phyloP scores from a whole-genome alignment of 2,888 invertebrate species.

The Sinhomidia bicolor region DNA sequence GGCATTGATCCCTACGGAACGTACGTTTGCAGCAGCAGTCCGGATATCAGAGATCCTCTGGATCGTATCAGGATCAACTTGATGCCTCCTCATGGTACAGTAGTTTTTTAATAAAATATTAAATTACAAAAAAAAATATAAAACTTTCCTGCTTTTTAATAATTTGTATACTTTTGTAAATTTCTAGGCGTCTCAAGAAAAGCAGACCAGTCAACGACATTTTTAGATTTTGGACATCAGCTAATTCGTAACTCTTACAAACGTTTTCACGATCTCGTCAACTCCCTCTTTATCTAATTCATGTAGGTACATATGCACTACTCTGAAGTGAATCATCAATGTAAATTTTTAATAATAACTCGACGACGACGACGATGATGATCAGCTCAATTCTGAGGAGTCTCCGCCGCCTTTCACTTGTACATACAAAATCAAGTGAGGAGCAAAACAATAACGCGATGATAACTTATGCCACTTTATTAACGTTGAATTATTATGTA shows the following conservation, averaged over 20 bases:
- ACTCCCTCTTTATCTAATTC: conserved; percentile 55
- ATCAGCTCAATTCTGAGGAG: conserved; percentile 2
- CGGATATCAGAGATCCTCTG: conserved; percentile 71
- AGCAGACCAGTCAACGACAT: conserved; percentile 67
- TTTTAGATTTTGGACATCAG: conserved; percentile 71
- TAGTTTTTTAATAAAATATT: not conserved
- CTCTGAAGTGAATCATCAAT: not conserved
- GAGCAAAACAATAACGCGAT: not conserved
- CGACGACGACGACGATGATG: not conserved
- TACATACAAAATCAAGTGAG: not conserved
- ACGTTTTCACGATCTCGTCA: conserved; percentile 73
- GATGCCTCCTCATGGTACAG: conserved; percentile 69
- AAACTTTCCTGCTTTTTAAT: not conserved
- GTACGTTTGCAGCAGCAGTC: conserved; percentile 73
- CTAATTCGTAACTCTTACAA: conserved; percentile 71
- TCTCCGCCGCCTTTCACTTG: not conserved
- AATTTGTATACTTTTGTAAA: no score
- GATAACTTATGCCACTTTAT: conserved; percentile 53
- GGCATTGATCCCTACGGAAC: conserved; percentile 75
- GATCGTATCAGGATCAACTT: conserved; percentile 74
- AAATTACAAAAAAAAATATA: not conserved
- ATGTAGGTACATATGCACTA: not conserved
- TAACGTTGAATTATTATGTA: not conserved
- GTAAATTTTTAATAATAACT: not conserved
- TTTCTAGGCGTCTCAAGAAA: conserved; percentile 72